Base-by-base conservation (phyloP, 2,888 invertebrate species). In the Nomada ruficornis region DNA sequence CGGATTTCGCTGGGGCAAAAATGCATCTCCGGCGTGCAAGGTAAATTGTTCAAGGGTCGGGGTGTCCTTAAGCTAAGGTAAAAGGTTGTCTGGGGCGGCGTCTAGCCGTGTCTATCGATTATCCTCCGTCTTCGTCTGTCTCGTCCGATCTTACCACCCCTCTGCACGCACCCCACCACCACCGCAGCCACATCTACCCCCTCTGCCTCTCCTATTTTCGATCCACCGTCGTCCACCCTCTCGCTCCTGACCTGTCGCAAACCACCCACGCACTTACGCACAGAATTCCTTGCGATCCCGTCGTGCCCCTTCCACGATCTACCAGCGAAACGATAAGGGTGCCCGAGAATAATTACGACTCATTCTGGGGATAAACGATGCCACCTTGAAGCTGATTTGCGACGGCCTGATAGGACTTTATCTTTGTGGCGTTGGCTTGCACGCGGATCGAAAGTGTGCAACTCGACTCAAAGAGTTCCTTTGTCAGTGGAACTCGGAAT, bases 31-130 rank as follows among this genome's bases (percentile, higher is more conserved):
- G 86, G 87, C 89, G 86, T 87, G 88, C 88, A 86, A 89, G 84
- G 88, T 87, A 90, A 91, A 92, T 91, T 89, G 90, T 90, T 85
- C 88, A 91, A 90, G 90, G 90, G 88, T 90, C 86, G 90, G 88
- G 89, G 89, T 91, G 91, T 91, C 91, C 90, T 91, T 90, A 92
- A 90, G 91, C 88, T 90, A 89, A 92, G 91, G 92, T 91, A 92
- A 93, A 93, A 93, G 93, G 93, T 93, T 93, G 93, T 93, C 93
- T 93, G 93, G 93, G 93, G 93, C 93, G 93, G 93, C 92, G 94
- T 94, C 94, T 94, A 94, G 94, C 94, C 94, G 89, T 89, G 91
- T 94, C 93, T 94, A 94, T 94, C 94, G 94, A 94, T 94, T 94
- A 93, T 93, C 91, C 90, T 90, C 89, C 86, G 85, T 92, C 93